phyloP scores from a whole-genome alignment of 2,888 invertebrate species.

The Vannuccia rotundouncinata region DNA sequence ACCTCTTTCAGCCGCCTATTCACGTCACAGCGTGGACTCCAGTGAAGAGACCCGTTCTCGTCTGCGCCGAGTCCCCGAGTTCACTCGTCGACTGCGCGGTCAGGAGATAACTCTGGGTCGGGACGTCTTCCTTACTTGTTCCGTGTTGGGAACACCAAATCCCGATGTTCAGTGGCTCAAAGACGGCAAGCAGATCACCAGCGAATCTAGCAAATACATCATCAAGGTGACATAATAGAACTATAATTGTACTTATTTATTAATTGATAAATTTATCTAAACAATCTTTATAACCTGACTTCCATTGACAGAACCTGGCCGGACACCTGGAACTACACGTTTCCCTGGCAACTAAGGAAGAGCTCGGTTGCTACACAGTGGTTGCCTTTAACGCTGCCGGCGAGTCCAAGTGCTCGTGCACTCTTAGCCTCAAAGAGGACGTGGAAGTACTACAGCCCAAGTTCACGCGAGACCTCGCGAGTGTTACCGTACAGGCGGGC shows the following conservation, averaged over 20 bases:
- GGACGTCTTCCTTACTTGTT: slow-evolving; percentile 16
- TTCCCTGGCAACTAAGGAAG: background rate
- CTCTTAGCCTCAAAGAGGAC: background rate
- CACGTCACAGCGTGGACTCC: background rate
- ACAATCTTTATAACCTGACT: background rate
- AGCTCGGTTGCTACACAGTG: slow-evolving; percentile 38
- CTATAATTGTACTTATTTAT: background rate
- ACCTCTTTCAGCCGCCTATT: background rate
- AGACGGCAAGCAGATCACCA: slow-evolving; percentile 9
- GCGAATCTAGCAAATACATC: background rate
- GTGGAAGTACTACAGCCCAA: slow-evolving; percentile 29
- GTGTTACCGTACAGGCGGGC: slow-evolving; percentile 28
- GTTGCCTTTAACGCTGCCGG: slow-evolving; percentile 38
- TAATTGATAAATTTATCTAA: background rate
- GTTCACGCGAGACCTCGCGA: slow-evolving; percentile 3
- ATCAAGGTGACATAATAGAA: slow-evolving; percentile 25
- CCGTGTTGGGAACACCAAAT: slow-evolving; percentile 30
- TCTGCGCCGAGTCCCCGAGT: slow-evolving; percentile 30
- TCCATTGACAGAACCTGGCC: slow-evolving; percentile 23
- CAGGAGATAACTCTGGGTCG: background rate
- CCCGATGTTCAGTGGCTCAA: slow-evolving; percentile 30
- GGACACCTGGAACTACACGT: slow-evolving; percentile 36
- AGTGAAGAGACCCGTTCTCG: background rate
- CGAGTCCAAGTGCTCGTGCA: slow-evolving; percentile 32
- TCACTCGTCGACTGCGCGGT: slow-evolving; percentile 31